Evolutionary conservation across 2,797 vertebrate species (phyloP), one percentile per base, ranked within the genome.

Genomic region (Pteropus rufus): DNA sequence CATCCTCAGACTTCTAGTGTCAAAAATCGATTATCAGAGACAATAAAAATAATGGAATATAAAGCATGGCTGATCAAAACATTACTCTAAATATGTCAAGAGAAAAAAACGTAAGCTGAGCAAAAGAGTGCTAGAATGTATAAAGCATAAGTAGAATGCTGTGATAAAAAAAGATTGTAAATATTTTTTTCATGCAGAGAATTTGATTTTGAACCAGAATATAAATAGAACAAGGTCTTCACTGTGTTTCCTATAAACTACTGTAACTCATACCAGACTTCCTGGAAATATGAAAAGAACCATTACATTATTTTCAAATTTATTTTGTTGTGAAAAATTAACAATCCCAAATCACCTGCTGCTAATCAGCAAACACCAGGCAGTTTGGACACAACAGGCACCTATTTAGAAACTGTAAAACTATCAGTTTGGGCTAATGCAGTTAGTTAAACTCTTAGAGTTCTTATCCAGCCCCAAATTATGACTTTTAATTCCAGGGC

Each of bases 1-100:
- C 29, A 95, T 95, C 65, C 52, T 96, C 52, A 76, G 67, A 65
- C 24, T 97, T 90, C 58, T 77, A 93, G 46, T 96, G 87, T 93
- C 96, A 97, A 91, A 96, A 96, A 96, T 60, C 93, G 93, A 96
- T 97, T 97, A 86, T 69, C 85, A 96, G 1, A 34, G 82, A 95
- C 58, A 97, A 96, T 97, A 92, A 96, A 97, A 96, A 95, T 72
- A 97, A 94, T 29, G 34, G 44, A 94, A 80, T 56, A 49, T 80
- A 91, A 96, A 96, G 54, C 14, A 95, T 46, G 36, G 10, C 21
- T 82, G 72, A 95, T 83, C 60, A 97, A 98, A 97, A 94, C 44
- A 88, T 91, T 89, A 75, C 49, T 93, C 39, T 80, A 94, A 93
- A 93, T 85, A 56, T 67, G 49, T 95, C 60, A 87, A 60, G 46